phyloP scores from a whole-genome alignment of 2,797 vertebrate genomes.

The Brachyalestes nurse region DNA sequence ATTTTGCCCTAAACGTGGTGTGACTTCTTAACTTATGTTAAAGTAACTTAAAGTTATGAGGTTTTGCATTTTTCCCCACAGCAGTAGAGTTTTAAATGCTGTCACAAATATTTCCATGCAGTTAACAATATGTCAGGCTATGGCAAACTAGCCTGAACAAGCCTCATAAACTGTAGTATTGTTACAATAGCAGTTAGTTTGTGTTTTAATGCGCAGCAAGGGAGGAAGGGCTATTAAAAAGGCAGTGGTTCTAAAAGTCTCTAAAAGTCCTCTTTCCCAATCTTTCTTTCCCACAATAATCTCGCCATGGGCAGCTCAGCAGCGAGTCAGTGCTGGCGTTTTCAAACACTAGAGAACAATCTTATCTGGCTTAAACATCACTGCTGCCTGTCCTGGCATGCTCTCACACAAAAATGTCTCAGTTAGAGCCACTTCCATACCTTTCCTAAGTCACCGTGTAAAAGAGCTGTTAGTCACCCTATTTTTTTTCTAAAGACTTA shows the following conservation, averaged over 20 bases:
- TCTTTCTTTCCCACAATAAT: conserved; percentile 57
- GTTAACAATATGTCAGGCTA: no score
- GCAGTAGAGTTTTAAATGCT: no score
- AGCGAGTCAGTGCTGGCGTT: conserved; percentile 19
- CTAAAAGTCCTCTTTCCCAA: conserved; percentile 32
- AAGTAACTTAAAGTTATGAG: no score
- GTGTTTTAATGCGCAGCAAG: conserved; percentile 21
- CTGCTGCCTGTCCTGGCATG: neutral
- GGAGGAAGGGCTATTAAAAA: conserved; percentile 51
- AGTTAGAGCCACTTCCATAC: neutral
- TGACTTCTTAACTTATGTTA: no score
- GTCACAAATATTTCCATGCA: no score
- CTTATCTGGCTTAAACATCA: conserved; percentile 54
- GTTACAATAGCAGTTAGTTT: conserved; percentile 9
- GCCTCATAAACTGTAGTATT: no score
- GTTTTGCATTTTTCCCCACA: no score
- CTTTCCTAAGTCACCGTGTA: conserved; percentile 19
- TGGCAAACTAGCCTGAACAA: no score
- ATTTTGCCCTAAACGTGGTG: no score
- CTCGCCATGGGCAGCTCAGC: conserved; percentile 27
- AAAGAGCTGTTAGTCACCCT: neutral
- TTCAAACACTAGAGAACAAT: conserved; percentile 51
- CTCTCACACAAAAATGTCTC: neutral
- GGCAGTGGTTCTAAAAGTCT: conserved; percentile 24
- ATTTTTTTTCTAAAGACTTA: no score